These are phyloP conservation scores for Pseudomyrmex concolor DNA, from an alignment of 1,140 invertebrate species.

Conservation along the genomic window DNA sequence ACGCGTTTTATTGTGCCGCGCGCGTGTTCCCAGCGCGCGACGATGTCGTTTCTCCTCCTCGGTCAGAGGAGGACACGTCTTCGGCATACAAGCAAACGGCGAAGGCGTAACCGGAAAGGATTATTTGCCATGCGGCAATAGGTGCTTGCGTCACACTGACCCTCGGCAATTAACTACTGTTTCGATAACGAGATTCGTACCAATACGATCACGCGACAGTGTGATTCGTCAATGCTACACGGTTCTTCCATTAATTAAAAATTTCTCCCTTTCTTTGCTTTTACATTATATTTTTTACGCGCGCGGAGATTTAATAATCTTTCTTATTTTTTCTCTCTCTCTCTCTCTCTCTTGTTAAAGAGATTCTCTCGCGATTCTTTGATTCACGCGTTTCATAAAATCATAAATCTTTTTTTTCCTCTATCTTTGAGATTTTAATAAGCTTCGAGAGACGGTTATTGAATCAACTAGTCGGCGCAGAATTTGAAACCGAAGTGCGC, in stretches of 20 bases:
- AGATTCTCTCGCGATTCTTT: no score
- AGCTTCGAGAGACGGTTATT: no score
- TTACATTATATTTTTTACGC: no score
- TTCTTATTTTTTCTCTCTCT: no score
- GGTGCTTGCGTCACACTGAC: conserved; percentile 16
- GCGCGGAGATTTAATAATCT: background rate
- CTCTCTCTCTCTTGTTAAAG: no score
- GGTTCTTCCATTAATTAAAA: no score
- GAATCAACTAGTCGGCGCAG: no score
- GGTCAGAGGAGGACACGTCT: background rate
- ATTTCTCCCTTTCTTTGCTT: no score
- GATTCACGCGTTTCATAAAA: no score
- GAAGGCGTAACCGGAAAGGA: conserved; percentile 38
- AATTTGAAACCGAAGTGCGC: no score
- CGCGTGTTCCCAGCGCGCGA: background rate
- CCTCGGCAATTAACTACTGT: conserved; percentile 25
- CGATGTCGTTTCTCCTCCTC: background rate
- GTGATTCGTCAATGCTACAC: background rate
- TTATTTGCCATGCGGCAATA: conserved; percentile 15
- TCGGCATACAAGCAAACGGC: background rate
- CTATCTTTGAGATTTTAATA: no score
- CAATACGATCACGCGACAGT: background rate
- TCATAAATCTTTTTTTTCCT: no score
- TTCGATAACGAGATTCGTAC: background rate
- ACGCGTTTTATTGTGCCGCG: background rate